Conservation (phyloP, 2,888 invertebrate species). For the Linyphia triangularis region DNA sequence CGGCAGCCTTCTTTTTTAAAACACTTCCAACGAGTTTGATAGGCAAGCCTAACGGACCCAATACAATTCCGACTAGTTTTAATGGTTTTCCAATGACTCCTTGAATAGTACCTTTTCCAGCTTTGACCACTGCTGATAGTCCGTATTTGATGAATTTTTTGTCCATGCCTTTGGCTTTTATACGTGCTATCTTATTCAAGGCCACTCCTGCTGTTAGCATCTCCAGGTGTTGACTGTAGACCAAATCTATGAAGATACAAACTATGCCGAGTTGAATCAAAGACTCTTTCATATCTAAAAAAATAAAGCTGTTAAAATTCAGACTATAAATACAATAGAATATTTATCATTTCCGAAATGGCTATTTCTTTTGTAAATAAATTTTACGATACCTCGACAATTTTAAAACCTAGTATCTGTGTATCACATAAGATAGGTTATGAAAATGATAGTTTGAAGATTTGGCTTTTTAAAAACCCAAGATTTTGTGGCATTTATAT, state of each 20-base stretch:
- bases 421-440: no score
- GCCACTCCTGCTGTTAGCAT: not conserved
- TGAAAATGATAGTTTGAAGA: no score
- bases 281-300: conserved; percentile 1
- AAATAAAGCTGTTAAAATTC: no score
- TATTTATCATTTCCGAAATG: no score
- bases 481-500: no score
- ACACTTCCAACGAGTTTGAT: conserved; percentile 17
- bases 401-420: no score
- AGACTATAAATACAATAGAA: no score
- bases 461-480: no score
- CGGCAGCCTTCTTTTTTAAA: conserved; percentile 25
- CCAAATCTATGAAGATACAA: conserved; percentile 10
- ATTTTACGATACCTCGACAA: no score
- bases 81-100: conserved; percentile 29
- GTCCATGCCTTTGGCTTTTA: conserved; percentile 23
- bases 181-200: not conserved
- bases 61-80: conserved; percentile 43
- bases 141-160: conserved; percentile 46
- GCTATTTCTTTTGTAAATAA: no score
- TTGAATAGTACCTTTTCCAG: conserved; percentile 19
- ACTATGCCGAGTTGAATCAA: not conserved
- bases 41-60: conserved; percentile 53
- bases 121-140: conserved; percentile 13
- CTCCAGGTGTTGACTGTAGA: conserved; percentile 42